Conservation (phyloP, 2,888 invertebrate genomes). For the Aphodius sticticus region DNA sequence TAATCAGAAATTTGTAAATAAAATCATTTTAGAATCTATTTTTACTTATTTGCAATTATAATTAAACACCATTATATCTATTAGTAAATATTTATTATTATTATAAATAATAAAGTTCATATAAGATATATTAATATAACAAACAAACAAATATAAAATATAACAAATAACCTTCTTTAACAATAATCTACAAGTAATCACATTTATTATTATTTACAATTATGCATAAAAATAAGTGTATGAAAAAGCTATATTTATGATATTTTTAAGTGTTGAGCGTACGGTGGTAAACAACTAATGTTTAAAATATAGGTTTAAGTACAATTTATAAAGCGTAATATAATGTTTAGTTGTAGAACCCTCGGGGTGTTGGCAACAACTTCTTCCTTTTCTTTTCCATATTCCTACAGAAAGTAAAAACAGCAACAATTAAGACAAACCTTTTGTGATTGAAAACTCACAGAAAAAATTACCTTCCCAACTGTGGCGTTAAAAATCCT, state of each 20-base stretch:
- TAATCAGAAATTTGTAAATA: no score
- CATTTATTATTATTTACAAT: no score
- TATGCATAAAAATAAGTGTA: not conserved
- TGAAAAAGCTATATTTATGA: not conserved
- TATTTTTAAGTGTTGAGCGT: not conserved
- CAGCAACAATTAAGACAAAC: not conserved
- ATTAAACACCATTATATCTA: no score
- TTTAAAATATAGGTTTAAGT: conserved; percentile 17
- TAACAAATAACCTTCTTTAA: no score
- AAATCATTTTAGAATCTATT: no score
- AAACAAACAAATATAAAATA: no score
- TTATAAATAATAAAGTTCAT: no score
- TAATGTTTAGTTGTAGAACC: conserved; percentile 6
- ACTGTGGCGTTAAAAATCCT: conserved; percentile 44
- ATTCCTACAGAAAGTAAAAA: conserved; percentile 5
- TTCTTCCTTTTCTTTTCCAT: conserved; percentile 25
- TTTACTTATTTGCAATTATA: no score
- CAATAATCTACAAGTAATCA: no score
- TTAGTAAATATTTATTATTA: no score
- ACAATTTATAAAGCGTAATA: not conserved
- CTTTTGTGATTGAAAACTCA: not conserved
- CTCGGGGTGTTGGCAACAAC: conserved; percentile 24
- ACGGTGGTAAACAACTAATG: not conserved
- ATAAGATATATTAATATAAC: no score
- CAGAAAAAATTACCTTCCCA: conserved; percentile 19